Percentiles rank a stretch among this genome's conserved stretches.
These are phyloP conservation scores for Tribolium freemani DNA, from an alignment of 2,888 invertebrate species.

Conservation along the genomic window DNA sequence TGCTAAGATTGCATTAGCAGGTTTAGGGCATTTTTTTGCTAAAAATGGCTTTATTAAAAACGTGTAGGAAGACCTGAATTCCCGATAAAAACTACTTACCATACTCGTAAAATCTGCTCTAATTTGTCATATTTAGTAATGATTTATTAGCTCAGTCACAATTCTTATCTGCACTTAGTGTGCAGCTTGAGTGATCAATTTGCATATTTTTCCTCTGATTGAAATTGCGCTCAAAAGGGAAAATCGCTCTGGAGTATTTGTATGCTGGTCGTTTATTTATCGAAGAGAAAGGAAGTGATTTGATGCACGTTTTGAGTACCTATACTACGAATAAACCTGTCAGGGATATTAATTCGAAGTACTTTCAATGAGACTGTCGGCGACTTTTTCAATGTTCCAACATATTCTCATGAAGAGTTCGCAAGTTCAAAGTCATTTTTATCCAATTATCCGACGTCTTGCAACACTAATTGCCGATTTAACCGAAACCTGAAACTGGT, in stretches of 20 bases:
- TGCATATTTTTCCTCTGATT: constrained; percentile 21
- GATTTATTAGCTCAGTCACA: background rate
- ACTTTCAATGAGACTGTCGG: constrained; percentile 35
- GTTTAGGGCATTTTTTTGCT: no score
- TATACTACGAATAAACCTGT: constrained; percentile 43
- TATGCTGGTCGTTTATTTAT: constrained; percentile 30
- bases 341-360: constrained; percentile 30
- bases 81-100: no score
- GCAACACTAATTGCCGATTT: background rate
- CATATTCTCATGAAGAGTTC: constrained; percentile 33
- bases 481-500: background rate
- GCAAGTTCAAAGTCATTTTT: constrained; percentile 33
- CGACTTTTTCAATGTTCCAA: constrained; percentile 7
- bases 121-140: constrained; percentile 4
- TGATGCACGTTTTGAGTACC: constrained; percentile 42
- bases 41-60: no score
- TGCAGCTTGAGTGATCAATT: constrained; percentile 17
- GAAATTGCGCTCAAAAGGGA: constrained; percentile 33
- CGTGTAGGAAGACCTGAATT: no score
- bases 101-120: background rate
- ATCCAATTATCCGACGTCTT: constrained; percentile 11
- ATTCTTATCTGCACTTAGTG: background rate
- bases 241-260: constrained; percentile 40
- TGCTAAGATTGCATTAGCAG: no score
- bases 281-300: constrained; percentile 49